Base-by-base conservation (phyloP, 2,888 invertebrate genomes). In the Ichneumoninae sp. region DNA sequence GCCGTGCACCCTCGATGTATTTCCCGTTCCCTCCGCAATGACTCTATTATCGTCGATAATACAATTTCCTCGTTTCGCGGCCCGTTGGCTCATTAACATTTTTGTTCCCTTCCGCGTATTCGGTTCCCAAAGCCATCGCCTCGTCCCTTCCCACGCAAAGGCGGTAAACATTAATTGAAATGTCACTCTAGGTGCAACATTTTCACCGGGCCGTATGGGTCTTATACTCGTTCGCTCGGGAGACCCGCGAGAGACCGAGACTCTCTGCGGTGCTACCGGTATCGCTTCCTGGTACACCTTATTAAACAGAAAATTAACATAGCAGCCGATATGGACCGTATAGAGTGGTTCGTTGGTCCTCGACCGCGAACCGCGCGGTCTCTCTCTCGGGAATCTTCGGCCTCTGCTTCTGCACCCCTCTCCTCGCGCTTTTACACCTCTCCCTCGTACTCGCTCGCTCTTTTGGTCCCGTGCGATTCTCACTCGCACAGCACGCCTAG, bases 281-380 rank as follows among this genome's bases (percentile, higher is more conserved):
- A 89, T 89, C 89, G 89, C 92, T 92, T 92, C 92, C 92, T 92
- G 90, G 90, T 92, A 88, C 89, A 90, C 91, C 92, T 92, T 92
- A 92, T 91, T 92, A 91, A 92, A 92, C 89, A 89, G 90, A 89
- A 92, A 92, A 92, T 92, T 92, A 92, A 92, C 92, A 92, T 92
- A 91, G 91, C 91, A 89, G 87, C 83, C 85, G 84, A 84, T 86
- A 87, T 85, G 82, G 82, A 80, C 82, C 77, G 80, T 82, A 65
- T 77, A 86, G 87, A 80, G 80, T 78, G 81, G 68, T 78, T 76
- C 52, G 68, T 57, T 72, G 78, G 81, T 82, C 82, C 68, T 71
- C 66, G 75, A 70, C 68, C 76, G 80, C 52, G 80, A 60, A 81
- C 76, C 75, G 54, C 65, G 68, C 62, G 50, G 33, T 72, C 40